Conservation (phyloP, 2,888 invertebrate species). For the Pandemis corylana region DNA sequence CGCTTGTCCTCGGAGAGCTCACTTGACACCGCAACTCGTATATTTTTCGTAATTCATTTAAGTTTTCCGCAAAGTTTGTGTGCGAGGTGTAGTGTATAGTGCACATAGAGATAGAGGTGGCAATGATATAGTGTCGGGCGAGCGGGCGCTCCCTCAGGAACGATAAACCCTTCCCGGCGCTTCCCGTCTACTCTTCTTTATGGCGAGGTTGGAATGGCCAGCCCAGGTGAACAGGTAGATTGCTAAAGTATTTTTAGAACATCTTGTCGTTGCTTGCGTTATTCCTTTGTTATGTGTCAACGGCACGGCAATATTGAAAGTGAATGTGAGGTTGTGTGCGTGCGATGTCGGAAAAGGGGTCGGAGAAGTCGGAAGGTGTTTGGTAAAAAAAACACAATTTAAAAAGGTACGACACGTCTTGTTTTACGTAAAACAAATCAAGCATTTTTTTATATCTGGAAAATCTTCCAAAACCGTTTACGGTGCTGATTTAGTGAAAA, state of each 20-base stretch:
- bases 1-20: constrained; percentile 23
- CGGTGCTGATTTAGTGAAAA: too few species aligned
- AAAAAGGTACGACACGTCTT: background rate
- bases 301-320: constrained; percentile 70
- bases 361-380: background rate
- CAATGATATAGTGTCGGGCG: constrained; percentile 84
- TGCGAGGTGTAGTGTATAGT: constrained; percentile 69
- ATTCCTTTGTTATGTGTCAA: constrained; percentile 80
- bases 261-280: constrained; percentile 81
- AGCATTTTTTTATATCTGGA: too few species aligned
- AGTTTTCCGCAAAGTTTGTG: constrained; percentile 45
- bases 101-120: constrained; percentile 76
- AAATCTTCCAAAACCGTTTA: too few species aligned
- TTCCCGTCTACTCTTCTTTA: constrained; percentile 84
- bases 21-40: constrained; percentile 26
- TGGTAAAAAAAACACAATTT: background rate
- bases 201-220: constrained; percentile 82
- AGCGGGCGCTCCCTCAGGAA: constrained; percentile 79
- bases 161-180: constrained; percentile 83
- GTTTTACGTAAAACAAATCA: too few species aligned
- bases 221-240: constrained; percentile 84
- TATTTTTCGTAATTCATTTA: constrained; percentile 42
- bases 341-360: constrained; percentile 31
- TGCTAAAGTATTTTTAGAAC: constrained; percentile 83
- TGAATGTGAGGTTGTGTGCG: constrained; percentile 70